Base-by-base conservation (phyloP, 1,140 invertebrate species). In the Odontomachus brunneus region DNA sequence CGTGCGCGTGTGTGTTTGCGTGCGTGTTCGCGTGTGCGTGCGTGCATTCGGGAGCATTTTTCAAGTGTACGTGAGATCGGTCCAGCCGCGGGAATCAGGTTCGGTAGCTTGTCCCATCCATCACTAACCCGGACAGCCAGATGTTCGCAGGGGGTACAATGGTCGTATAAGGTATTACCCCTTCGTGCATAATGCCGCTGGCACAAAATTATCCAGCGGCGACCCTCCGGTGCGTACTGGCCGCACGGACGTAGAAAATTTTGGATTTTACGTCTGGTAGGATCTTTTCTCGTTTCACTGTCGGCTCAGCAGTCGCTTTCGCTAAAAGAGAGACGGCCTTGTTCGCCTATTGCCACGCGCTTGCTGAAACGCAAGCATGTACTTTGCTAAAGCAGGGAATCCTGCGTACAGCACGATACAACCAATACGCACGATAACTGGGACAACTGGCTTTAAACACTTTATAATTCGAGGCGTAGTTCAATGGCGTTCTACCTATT, bases 71-170 rank as follows among this genome's bases (percentile, higher is more conserved):
- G 65, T 82, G 78, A 74, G 66, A 74, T 82, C 60, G 69, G 69
- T 81, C 76, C 76, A 81, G 67, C 63, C 60, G 60, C 67, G 57
- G 69, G 78, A 82, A 86, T 83, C 85, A 86, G 66, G 84, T 86
- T 82, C 80, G 55, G 81, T 49, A 66, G 48, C 80, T 76, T 49
- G 85, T 84, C 81, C 65, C 69, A 66, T 87, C 84, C 49, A 66
- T 88, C 67, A 84, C 71, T 55, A 57, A 19, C 81, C 59, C 22
- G 69, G 63, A 73, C 26, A 81, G 85, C 89, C 91, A 91, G 91
- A 89, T 91, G 90, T 91, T 91, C 88, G 88, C 83, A 90, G 90
- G 88, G 86, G 85, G 90, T 89, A 87, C 29, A 84, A 88, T 86
- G 88, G 78, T 88, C 74, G 76, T 76, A 84, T 90, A 90, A 90